Base-by-base conservation (phyloP, 2,113 vertebrate species). In the Nesogale talazaci region DNA sequence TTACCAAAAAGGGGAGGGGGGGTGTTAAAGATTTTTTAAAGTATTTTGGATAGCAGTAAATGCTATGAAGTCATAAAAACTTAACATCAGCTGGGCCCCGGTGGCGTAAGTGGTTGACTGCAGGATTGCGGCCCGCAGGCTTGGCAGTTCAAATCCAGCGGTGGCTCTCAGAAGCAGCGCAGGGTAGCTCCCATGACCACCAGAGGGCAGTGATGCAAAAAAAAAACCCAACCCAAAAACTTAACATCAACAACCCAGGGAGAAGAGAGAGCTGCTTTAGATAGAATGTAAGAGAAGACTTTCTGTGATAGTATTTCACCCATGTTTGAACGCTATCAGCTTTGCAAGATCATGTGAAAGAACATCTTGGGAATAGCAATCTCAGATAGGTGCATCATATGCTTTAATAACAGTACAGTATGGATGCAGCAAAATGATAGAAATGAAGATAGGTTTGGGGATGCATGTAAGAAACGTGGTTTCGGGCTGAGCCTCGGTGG, bases 51-150 rank as follows among this genome's bases (percentile, higher is more conserved):
- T 6, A 38, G 20, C 1, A 1, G 1, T 56, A 70, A 88, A 19
- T 94, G 34, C 29, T 80, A 56, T 61, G 83, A 61, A 61, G 63
- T 93, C 74, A 95, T 87, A 83, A 86, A 88, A 92, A 92, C 5
- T 61, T n/a, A n/a, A n/a, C n/a, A n/a, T n/a, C n/a, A n/a, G n/a
- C n/a, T n/a, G n/a, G n/a, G n/a, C n/a, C n/a, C n/a, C n/a, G n/a
- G n/a, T n/a, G n/a, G n/a, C n/a, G n/a, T n/a, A n/a, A n/a, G n/a
- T n/a, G n/a, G n/a, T n/a, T n/a, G n/a, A n/a, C n/a, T n/a, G n/a
- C n/a, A n/a, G n/a, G n/a, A n/a, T n/a, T n/a, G n/a, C n/a, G n/a
- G n/a, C n/a, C n/a, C n/a, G n/a, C n/a, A n/a, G n/a, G n/a, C n/a
- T n/a, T n/a, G n/a, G n/a, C n/a, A n/a, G n/a, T n/a, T n/a, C n/a